Evolutionary conservation across 1,140 invertebrate genomes (phyloP), one percentile per base, ranked within the genome.

Genomic region (Drosophila pseudoananassae): DNA sequence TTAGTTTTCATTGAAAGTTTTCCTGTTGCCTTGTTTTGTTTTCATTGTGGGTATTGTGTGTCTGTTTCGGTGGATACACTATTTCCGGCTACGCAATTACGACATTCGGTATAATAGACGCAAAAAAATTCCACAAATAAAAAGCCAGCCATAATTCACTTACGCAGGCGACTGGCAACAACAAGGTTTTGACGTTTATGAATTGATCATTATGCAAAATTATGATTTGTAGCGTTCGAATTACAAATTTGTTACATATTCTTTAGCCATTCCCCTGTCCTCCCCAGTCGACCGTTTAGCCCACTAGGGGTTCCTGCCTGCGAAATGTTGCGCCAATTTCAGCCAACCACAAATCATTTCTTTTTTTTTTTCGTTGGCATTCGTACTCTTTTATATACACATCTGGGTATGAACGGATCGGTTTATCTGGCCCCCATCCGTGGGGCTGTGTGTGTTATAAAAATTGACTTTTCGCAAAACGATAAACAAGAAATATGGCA

Each of bases 181-280:
- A 64, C 52, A 68, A 65, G 60, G 58, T 75, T 89, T 83, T 83
- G 87, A 90, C 87, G 70, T 90, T 77, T 87, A 87, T 90, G 87
- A 90, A 90, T 90, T 90, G 87, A 90, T 90, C 87, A 90, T 90
- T 88, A 90, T 83, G 78, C 76, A 80, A 90, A 90, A 90, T 90
- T 61, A 90, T 90, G 87, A 90, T 90, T 90, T 90, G 87, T 90
- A 7, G 87, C 87, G 87, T 87, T 90, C 87, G 72, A 90, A 90
- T 90, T 90, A 90, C 88, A 79, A 90, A 90, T 90, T 83, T 76
- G 79, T 78, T 80, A 77, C 77, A 87, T 74, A 76, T 76, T 78
- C 52, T 46, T 46, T 49, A n/a, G 31, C 36, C 40, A 20, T 9
- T 14, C n/a, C n/a, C 43, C 29, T 53, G 25, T 49, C 65, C 47